Evolutionary conservation across 1,140 invertebrate species (phyloP).

Genomic region (Drosophila watanabei): DNA sequence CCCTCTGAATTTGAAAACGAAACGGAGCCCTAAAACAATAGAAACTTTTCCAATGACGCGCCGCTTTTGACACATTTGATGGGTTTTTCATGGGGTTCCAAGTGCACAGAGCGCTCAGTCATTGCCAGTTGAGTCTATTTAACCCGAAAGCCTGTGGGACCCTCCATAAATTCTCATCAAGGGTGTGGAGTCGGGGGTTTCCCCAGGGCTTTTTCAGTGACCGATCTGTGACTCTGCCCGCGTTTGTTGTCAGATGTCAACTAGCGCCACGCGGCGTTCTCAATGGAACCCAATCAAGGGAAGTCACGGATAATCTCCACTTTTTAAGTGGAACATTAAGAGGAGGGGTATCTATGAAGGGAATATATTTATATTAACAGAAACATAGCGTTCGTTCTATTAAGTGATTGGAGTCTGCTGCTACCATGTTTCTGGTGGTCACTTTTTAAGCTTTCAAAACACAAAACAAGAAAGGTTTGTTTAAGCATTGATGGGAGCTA

Average conservation of each 20-base stretch:
- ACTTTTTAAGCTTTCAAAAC: background rate
- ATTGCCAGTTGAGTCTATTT: conserved; percentile 55
- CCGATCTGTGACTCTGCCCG: conserved; percentile 34
- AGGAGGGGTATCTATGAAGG: background rate
- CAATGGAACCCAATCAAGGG: conserved; percentile 73
- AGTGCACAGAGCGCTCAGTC: conserved; percentile 25
- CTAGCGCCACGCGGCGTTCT: conserved; percentile 75
- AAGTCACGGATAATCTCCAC: conserved; percentile 63
- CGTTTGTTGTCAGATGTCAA: conserved; percentile 74
- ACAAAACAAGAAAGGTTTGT: conserved; percentile 7
- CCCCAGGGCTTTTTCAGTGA: conserved; percentile 8
- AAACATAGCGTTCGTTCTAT: conserved; percentile 23
- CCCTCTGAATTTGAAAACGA: conserved; percentile 21
- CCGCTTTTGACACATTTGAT: conserved; percentile 70
- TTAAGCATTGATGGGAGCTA: background rate
- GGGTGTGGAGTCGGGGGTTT: conserved; percentile 26
- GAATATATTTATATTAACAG: conserved; percentile 24
- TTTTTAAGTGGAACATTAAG: conserved; percentile 4
- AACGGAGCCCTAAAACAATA: conserved; percentile 35
- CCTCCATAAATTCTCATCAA: conserved; percentile 79
- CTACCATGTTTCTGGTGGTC: conserved; percentile 1
- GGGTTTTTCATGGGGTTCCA: conserved; percentile 45
- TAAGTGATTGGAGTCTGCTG: background rate
- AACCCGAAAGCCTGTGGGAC: conserved; percentile 47
- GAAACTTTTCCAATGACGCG: conserved; percentile 59